Base-by-base conservation (phyloP, 2,888 invertebrate species). In the Trachelus tabidus region DNA sequence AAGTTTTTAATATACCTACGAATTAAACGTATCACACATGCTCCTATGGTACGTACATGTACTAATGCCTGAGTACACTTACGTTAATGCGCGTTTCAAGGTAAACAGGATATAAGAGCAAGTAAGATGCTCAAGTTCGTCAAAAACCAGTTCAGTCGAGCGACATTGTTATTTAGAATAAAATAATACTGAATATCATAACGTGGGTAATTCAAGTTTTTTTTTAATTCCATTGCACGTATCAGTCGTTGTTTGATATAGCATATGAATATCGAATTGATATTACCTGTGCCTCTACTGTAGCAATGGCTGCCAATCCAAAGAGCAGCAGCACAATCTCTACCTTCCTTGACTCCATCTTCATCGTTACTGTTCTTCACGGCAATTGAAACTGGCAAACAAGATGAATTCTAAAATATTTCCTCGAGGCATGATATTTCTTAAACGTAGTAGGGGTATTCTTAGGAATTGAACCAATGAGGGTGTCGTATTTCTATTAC, bases 261-360 rank as follows among this genome's bases (percentile, higher is more conserved):
- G 9, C 23, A 56, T 56, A 9, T 56, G 23, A 56, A 56, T 56
- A 56, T 23, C 56, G 15, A 56, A 56, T 56, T 23, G 23, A 23
- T 56, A 56, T 56, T 56, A 56, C 56, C 56, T 56, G 56, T 23
- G 23, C 56, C 23, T 56, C 23, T 68, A 84, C 84, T 15, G 69
- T 75, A 12, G 81, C 84, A 33, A 81, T 37, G 75, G 77, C 79
- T 76, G 84, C 23, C 35, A 73, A 15, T 30, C 80, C 80, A 79
- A 83, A 77, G 68, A 84, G 76, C 73, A 82, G 76, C 74, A 85
- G 69, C 69, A 82, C 82, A 69, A 82, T 81, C 77, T 82, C 81
- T 75, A 83, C 84, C 77, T 82, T 79, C 79, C 80, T 37, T 78
- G 76, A 83, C 85, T 85, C 83, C 88, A 88, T 88, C 88, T 85